These are phyloP conservation scores for Corvus cornix DNA, from an alignment of 2,113 vertebrate genomes.

Conservation along the genomic window DNA sequence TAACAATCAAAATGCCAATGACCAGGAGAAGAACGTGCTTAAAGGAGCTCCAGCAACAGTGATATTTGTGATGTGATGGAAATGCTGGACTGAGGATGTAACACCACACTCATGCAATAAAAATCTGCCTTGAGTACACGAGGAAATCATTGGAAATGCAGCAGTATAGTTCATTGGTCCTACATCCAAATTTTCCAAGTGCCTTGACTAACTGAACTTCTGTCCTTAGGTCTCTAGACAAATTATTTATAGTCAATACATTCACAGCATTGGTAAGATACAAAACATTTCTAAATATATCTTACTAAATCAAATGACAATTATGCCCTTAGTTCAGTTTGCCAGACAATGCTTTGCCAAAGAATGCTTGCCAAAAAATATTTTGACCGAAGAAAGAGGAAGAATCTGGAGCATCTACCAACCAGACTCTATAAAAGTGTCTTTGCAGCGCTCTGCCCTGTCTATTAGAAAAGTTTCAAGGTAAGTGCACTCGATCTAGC, in stretches of 20 bases:
- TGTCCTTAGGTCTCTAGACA: constrained; percentile 31
- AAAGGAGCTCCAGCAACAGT: background rate
- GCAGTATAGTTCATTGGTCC: background rate
- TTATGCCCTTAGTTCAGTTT: constrained; percentile 68
- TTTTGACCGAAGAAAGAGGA: constrained; percentile 73
- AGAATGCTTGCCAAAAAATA: constrained; percentile 61
- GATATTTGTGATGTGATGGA: background rate
- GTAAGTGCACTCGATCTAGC: constrained; percentile 61
- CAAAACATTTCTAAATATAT: constrained; percentile 80
- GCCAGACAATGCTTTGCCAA: constrained; percentile 77
- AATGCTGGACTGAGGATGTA: background rate
- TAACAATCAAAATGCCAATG: background rate
- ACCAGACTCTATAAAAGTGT: constrained; percentile 74
- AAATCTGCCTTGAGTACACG: background rate
- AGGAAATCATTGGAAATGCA: constrained; percentile 1
- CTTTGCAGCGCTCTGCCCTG: constrained; percentile 56
- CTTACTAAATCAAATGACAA: constrained; percentile 62
- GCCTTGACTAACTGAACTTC: constrained; percentile 21
- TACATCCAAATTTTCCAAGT: constrained; percentile 44
- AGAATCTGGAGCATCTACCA: constrained; percentile 66
- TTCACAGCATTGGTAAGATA: constrained; percentile 74
- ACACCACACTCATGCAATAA: background rate
- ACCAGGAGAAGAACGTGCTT: background rate
- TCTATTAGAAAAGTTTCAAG: constrained; percentile 62
- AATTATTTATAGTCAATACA: constrained; percentile 78